Conservation (phyloP, 2,797 vertebrate genomes). For the Crocidura indochinensis region DNA sequence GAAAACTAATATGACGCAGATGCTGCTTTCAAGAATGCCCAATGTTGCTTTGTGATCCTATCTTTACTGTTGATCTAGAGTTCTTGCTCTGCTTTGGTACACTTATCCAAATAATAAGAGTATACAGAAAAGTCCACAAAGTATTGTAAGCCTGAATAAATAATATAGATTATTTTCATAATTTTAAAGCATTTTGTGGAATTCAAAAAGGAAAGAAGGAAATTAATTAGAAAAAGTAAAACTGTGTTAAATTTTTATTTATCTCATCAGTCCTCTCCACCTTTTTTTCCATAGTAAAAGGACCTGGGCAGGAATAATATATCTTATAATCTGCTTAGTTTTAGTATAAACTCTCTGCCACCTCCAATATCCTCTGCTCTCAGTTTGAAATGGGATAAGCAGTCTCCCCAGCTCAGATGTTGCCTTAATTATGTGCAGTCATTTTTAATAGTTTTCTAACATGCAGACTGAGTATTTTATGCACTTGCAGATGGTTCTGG, state of each 20-base stretch:
- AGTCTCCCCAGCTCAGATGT: background rate
- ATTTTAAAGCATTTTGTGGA: background rate
- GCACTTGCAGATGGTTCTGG: constrained; percentile 10
- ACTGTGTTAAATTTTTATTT: background rate
- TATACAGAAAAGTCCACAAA: rapidly evolving
- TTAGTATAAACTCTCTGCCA: background rate
- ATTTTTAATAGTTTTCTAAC: constrained; percentile 19
- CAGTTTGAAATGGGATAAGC: constrained; percentile 34
- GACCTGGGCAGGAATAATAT: background rate
- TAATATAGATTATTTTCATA: background rate
- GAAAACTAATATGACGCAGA: background rate
- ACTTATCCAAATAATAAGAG: background rate
- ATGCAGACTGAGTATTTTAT: background rate
- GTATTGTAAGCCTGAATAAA: background rate
- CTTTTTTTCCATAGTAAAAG: background rate
- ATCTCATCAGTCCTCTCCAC: background rate
- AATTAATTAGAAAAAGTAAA: background rate
- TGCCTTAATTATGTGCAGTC: background rate
- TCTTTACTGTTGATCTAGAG: background rate
- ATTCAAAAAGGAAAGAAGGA: background rate
- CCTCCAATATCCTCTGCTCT: background rate
- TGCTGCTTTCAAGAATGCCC: background rate
- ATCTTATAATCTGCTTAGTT: background rate
- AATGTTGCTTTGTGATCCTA: background rate
- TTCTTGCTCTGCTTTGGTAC: background rate